Evolutionary conservation across 2,888 invertebrate species (phyloP).

Genomic region (Leptopilina myrica): DNA sequence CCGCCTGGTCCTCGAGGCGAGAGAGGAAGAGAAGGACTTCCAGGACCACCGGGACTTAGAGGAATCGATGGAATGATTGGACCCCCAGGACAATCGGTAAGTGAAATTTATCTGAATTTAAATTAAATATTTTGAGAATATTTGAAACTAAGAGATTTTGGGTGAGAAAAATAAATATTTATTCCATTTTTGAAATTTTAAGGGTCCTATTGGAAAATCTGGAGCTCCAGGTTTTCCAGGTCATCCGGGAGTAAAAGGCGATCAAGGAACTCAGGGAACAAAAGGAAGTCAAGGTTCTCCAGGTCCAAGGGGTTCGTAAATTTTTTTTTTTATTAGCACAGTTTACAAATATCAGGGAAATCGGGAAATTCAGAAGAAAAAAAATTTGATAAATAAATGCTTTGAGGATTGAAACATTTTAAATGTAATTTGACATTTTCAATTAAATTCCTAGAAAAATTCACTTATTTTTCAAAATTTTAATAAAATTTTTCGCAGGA

Average conservation of each 20-base stretch:
- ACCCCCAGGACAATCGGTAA: slow-evolving; percentile 85
- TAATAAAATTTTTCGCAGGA: too few species aligned
- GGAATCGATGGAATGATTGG: slow-evolving; percentile 89
- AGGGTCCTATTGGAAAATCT: slow-evolving; percentile 89
- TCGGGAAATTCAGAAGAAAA: too few species aligned
- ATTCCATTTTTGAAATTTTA: slow-evolving; percentile 50
- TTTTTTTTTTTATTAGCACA: too few species aligned
- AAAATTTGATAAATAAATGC: too few species aligned
- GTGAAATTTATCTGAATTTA: slow-evolving; percentile 55
- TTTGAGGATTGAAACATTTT: too few species aligned
- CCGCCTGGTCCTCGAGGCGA: slow-evolving; percentile 89
- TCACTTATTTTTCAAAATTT: too few species aligned
- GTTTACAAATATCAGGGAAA: too few species aligned
- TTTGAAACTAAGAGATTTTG: neutral
- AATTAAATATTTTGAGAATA: neutral
- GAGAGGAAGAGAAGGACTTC: slow-evolving; percentile 89
- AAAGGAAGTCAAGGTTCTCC: slow-evolving; percentile 90
- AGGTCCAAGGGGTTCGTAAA: slow-evolving; percentile 83
- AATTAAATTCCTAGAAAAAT: too few species aligned
- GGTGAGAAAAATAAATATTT: slow-evolving; percentile 25
- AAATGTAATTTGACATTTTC: too few species aligned
- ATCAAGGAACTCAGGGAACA: slow-evolving; percentile 85
- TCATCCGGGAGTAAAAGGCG: slow-evolving; percentile 88
- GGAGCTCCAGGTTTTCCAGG: slow-evolving; percentile 93
- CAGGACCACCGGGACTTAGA: slow-evolving; percentile 86